Evolutionary conservation across 1,140 invertebrate species (phyloP), one percentile per base, ranked within the genome.

Genomic region (Diachasma alloeum): DNA sequence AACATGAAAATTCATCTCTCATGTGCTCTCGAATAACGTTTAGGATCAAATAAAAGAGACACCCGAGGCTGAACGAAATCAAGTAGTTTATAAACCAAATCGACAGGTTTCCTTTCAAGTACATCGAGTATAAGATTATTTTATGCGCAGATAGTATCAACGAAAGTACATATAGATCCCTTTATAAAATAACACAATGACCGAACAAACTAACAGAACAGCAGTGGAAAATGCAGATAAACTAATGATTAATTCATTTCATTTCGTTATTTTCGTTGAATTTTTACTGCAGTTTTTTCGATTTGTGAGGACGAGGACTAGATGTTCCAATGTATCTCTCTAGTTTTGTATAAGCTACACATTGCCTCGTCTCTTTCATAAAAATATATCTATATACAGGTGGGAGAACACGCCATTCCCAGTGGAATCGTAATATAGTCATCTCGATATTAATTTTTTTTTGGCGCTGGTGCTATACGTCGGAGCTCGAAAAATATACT

Each of bases 321-420:
- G 59, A 63, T 59, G 24, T 48, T 22, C 48, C 66, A 31, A 46
- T 42, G 53, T 26, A 46, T 84, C 84, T 87, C 85, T 87, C 87
- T 87, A 85, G 88, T 88, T 85, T 84, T 88, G 87, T 86, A 82
- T 82, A 84, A 85, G 84, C 83, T 85, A 59, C 37, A n/a, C 36
- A 48, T 67, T 87, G 84, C 83, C 83, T 87, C 83, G 86, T 88
- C 84, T 87, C 87, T 84, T 87, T 88, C 86, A 89, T 88, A 89
- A 89, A 89, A 89, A 88, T 89, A 89, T 87, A 84, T 87, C 26
- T 75, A 56, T 78, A 71, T 75, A 77, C 67, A 77, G 74, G 79
- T 77, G 78, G 77, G 70, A 82, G 76, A 78, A 75, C 76, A 53
- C 77, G 66, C 72, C 24, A 75, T 69, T 67, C 24, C 37, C 69